Evolutionary conservation across 2,113 vertebrate genomes (phyloP), one percentile per base, ranked within the genome.

Genomic region (Scalopus aquaticus): DNA sequence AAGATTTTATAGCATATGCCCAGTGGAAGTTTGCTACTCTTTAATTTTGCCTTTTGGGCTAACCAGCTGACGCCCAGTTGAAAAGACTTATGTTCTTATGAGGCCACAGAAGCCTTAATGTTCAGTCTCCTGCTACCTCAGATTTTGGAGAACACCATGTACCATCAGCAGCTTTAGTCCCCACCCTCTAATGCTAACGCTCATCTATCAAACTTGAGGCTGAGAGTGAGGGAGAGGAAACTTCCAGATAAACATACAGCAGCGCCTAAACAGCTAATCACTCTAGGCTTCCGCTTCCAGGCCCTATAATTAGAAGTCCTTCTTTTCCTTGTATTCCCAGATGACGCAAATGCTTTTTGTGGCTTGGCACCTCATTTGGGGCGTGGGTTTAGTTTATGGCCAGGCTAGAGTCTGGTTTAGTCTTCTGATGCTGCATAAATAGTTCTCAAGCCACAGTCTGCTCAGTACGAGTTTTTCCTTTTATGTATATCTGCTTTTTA

Each of bases 291-390:
- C 99, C 99, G 99, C 99, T 99, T 99, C 98, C 99, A 99, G 98
- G 98, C 98, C 99, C 99, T 99, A 99, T 99, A 99, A 99, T 99
- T 99, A 99, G 99, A 99, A 99, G 99, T 98, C 98, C 98, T 99
- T 99, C 99, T 99, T 99, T 99, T 99, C 99, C 99, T 99, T 98
- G 97, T 99, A 99, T 99, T 99, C 99, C 99, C 99, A 99, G 99
- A 99, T 99, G 99, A 99, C 99, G 99, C 99, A 99, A 99, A 99
- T 99, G 99, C 99, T 99, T 99, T 99, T 99, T 99, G 99, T 99
- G 99, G 99, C 99, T 99, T 99, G 99, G 99, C 99, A 99, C 99
- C 99, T 99, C 99, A 76, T 99, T 99, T 99, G 99, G 99, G 99
- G 99, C 98, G 99, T 99, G 99, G 99, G 99, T 99, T 99, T 98